Evolutionary conservation across 2,797 vertebrate genomes (phyloP), one percentile per base, ranked within the genome.

Genomic region (Botia almorhae): DNA sequence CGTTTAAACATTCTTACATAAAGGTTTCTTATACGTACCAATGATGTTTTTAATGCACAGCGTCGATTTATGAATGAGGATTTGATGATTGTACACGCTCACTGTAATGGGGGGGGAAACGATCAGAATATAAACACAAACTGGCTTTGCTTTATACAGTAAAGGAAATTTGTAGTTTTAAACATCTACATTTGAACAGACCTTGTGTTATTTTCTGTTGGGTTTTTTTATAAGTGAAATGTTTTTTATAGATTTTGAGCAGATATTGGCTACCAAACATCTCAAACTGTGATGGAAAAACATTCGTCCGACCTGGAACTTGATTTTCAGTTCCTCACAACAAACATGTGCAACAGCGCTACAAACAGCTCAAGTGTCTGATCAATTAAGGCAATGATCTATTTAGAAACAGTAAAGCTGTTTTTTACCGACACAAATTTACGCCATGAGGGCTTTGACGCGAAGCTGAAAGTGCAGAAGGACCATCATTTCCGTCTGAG

Each of bases 321-420:
- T 26, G 23, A 55, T 71, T 61, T 68, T 7, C 70, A 1, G 33
- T 63, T 12, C 16, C 39, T 39, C 64, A 36, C 70, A 36, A 53
- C 67, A 23, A 69, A 67, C n/a, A 36, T 23, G 7, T 17, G 48
- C 67, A 4, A 2, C 26, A n/a, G n/a, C 64, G 17, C 46, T 19
- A 19, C 14, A 55, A 14, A 58, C 36, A n/a, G 17, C 4, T 17
- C 7, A 23, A 39, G 10, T 3, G 21, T 76, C 50, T 43, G 43
- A 46, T 64, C 29, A 16, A 33, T 73, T 75, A 82, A 82, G 64
- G 81, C 78, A 60, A 69, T 64, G 63, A 60, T 33, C 53, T 26
- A 48, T 75, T 65, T 78, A 64, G 29, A 76, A 77, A 70, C 55
- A 72, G 16, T 33, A 79, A 80, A 61, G 67, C 43, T 33, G 68